phyloP scores from a whole-genome alignment of 2,113 vertebrate genomes.

The Merops nubicus region DNA sequence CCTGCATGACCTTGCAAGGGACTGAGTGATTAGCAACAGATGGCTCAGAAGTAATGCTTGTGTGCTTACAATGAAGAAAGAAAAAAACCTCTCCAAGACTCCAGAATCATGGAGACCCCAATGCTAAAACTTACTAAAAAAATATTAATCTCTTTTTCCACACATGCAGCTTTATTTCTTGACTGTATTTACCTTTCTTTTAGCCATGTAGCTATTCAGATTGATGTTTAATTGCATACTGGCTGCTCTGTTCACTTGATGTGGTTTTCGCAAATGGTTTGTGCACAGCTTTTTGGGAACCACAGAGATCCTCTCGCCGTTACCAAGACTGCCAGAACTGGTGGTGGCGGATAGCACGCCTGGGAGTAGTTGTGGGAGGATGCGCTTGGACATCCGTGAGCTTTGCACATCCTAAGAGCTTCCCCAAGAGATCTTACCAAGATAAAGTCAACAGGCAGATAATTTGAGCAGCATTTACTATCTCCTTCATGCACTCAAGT shows the following conservation, averaged over 20 bases:
- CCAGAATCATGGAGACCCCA: neutral
- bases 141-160: neutral
- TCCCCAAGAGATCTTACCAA: neutral
- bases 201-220: neutral
- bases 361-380: neutral
- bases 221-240: neutral
- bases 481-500: neutral
- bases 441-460: slow-evolving; percentile 11
- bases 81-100: neutral
- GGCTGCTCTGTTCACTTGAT: neutral
- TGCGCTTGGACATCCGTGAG: neutral
- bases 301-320: neutral
- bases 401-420: neutral
- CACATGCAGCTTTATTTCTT: neutral
- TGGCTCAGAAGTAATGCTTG: neutral
- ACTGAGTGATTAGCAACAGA: neutral
- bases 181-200: neutral
- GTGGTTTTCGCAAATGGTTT: neutral
- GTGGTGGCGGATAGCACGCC: neutral
- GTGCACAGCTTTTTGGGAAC: neutral
- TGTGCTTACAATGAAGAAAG: neutral
- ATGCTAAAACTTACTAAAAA: neutral
- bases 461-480: neutral
- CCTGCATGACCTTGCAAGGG: neutral
- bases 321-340: neutral